Conservation (phyloP, 2,113 vertebrate genomes). For the Xiphophorus couchianus region DNA sequence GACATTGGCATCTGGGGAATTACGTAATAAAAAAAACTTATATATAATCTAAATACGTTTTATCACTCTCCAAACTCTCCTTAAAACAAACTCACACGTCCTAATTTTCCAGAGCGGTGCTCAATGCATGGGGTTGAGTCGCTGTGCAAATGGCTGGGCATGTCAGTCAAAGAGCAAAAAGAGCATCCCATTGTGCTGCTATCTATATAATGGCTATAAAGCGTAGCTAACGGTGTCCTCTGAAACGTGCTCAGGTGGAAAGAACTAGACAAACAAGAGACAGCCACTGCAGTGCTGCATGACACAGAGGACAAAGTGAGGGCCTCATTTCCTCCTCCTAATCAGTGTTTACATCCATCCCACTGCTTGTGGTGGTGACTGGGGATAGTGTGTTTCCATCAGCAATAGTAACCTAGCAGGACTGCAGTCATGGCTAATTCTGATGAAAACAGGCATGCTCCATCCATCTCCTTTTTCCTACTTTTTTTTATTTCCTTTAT, state of each 20-base stretch:
- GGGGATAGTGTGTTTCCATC: slow-evolving; percentile 74
- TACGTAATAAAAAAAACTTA: neutral
- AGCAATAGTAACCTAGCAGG: slow-evolving; percentile 55
- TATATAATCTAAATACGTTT: neutral
- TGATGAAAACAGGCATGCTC: slow-evolving; percentile 24
- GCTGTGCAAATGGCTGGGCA: slow-evolving; percentile 67
- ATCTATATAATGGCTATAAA: slow-evolving; percentile 81
- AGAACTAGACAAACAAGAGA: slow-evolving; percentile 79
- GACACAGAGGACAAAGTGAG: slow-evolving; percentile 80
- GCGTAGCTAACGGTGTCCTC: slow-evolving; percentile 77
- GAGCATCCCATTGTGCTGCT: slow-evolving; percentile 74
- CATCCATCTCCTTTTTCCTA: slow-evolving; percentile 72
- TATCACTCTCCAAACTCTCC: slow-evolving; percentile 27
- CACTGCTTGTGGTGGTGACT: slow-evolving; percentile 68
- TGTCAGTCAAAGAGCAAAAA: slow-evolving; percentile 75
- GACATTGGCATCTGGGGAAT: neutral
- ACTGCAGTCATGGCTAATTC: slow-evolving; percentile 41
- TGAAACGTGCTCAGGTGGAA: slow-evolving; percentile 81
- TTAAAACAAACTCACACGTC: slow-evolving; percentile 46
- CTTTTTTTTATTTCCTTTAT: slow-evolving; percentile 44
- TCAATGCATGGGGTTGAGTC: slow-evolving; percentile 43
- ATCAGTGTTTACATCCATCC: slow-evolving; percentile 81
- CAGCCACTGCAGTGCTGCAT: slow-evolving; percentile 72
- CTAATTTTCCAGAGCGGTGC: slow-evolving; percentile 52
- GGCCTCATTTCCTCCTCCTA: slow-evolving; percentile 81